Evolutionary conservation across 2,888 invertebrate genomes (phyloP), one percentile per base, ranked within the genome.

Genomic region (Notocelia uddmanniana): DNA sequence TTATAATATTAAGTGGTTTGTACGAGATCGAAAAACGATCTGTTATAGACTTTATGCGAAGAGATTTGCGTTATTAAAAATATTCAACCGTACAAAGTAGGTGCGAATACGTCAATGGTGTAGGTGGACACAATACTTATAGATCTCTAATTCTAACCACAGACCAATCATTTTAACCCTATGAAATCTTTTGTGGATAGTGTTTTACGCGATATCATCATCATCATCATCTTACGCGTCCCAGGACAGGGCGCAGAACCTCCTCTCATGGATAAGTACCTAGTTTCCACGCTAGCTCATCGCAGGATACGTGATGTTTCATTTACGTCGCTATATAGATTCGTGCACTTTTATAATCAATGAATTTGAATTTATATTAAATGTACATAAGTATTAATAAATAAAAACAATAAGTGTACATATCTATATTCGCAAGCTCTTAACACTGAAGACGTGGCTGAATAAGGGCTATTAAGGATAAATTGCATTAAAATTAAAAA

Each of bases 1-100:
- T 76, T 76, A 76, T 74, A 63, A 66, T 73, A 74, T 77, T 73
- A 71, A 69, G 68, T 50, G 48, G 67, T 62, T 57, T 68, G 62
- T 72, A 71, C 19, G 55, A 68, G 72, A 62, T 62, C 60, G 34
- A 26, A 68, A 68, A 72, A 37, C 60, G 34, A 60, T 72, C 41
- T 57, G 11, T 45, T 41, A 45, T 45, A 45, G 31, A 52, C 48
- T 54, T 62, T 72, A 72, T 37, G 48, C 41, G 41, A 26, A 31
- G 21, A 50, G 50, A 52, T 52, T 21, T 57, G 18, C 23, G 50
- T 58, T 57, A 26, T 11, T 23, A 8, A 13, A 15, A 9, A 26
- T n/a, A 55, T 55, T n/a, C 9, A 8, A 34, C 23, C 11, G n/a
- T 15, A 21, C 0, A 19, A 34, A 37, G 34, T 41, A 15, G 15